Conservation (phyloP, 1,140 invertebrate genomes). For the Meloidogyne exigua region DNA sequence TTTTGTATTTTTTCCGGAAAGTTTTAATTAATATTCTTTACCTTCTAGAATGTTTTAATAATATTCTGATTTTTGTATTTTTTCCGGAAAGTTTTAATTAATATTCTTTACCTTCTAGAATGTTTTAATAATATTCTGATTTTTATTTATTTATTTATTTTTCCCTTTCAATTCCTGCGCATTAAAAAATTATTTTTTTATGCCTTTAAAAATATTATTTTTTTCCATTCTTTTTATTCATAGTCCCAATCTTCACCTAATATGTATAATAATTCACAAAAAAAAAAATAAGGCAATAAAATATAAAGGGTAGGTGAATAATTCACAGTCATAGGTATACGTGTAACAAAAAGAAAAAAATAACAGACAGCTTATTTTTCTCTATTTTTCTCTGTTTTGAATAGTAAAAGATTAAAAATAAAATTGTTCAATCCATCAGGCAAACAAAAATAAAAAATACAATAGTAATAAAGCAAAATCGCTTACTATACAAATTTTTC, state of each 20-base stretch:
- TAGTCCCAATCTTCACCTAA: not conserved
- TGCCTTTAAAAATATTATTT: too few relatives aligned
- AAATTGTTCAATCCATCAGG: not conserved
- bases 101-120: too few relatives aligned
- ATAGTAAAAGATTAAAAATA: not conserved
- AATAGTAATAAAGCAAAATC: not conserved
- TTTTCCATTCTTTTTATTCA: not conserved
- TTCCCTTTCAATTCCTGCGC: not conserved
- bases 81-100: too few relatives aligned
- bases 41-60: too few relatives aligned
- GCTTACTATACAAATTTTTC: not conserved
- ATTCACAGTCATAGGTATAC: not conserved
- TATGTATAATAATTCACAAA: not conserved
- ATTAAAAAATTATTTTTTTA: too few relatives aligned
- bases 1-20: not conserved
- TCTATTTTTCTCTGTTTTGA: not conserved
- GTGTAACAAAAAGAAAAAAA: conserved; percentile 5
- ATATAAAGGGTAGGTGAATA: not conserved
- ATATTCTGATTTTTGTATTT: too few relatives aligned
- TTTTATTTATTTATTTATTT: not conserved
- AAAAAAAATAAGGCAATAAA: not conserved
- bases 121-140: too few relatives aligned
- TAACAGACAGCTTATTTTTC: not conserved
- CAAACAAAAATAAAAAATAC: not conserved
- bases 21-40: not conserved